Base-by-base conservation (phyloP, 2,888 invertebrate genomes). In the Barypeithes pellucidus region DNA sequence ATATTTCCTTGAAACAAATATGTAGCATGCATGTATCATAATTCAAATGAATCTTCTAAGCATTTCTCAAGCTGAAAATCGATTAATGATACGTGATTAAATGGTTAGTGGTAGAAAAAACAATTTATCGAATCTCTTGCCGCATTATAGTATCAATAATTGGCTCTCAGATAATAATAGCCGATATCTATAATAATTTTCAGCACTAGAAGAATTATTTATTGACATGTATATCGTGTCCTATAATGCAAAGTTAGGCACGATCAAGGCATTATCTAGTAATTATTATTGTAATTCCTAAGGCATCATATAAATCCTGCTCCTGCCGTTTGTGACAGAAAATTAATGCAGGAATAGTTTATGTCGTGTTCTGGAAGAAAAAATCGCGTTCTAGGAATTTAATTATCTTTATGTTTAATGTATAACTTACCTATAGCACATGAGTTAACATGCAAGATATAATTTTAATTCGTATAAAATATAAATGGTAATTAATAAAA, bases 201-300 rank as follows among this genome's bases (percentile, higher is more conserved):
- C 74, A 71, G 47, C 54, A 52, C 57, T 41, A 67, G 57, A 63
- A 68, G 72, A 72, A 75, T 75, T 71, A 75, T 75, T 75, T 75
- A 72, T 75, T 72, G 75, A 75, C 68, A 75, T 68, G 72, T 72
- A 68, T 68, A 72, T 75, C 75, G 75, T 75, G 75, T 72, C 66
- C 72, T 72, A 71, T 67, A 72, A 71, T 68, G 75, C 67, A 71
- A 62, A 68, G 33, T 72, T 68, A 43, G 72, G 65, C 75, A 75
- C 72, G 72, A 75, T 57, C 72, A 22, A 66, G 67, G 75, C 67
- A 75, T 75, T 75, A 75, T 75, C 74, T 74, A 54, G 74, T 74
- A 74, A 74, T 74, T 74, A 74, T 74, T 74, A 74, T 70, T 67
- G 62, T 74, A 70, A 70, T 74, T 74, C 70, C 74, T 29, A 11